Conservation (phyloP, 1,140 invertebrate species). For the Venturia canescens region DNA sequence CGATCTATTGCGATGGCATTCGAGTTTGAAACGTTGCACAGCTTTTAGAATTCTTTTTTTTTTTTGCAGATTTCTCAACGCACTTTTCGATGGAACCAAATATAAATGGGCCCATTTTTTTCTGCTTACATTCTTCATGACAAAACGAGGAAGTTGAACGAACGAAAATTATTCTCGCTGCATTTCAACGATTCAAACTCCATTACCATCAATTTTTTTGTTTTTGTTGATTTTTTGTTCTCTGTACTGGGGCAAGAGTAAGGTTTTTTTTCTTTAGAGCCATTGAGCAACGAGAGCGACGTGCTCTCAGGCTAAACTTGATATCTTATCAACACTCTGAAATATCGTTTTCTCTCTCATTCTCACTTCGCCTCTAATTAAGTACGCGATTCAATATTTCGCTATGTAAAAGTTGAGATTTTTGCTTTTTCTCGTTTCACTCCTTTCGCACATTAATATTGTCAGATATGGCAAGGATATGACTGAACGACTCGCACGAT, state of each 20-base stretch:
- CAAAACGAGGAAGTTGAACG: too few species aligned
- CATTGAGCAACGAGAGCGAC: conserved; percentile 61
- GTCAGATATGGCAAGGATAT: conserved; percentile 65
- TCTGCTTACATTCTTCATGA: too few species aligned
- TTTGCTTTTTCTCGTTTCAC: conserved; percentile 37
- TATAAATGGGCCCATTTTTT: too few species aligned
- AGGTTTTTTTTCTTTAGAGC: conserved; percentile 47
- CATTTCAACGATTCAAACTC: background rate
- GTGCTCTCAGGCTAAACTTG: background rate
- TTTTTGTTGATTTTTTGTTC: background rate
- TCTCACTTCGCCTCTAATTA: conserved; percentile 42
- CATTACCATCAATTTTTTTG: conserved; percentile 45
- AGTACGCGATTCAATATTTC: conserved; percentile 53
- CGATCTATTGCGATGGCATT: too few species aligned
- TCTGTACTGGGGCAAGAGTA: conserved; percentile 31
- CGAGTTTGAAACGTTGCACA: too few species aligned
- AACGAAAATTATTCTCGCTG: conserved; percentile 3
- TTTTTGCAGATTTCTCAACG: too few species aligned
- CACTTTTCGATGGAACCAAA: too few species aligned
- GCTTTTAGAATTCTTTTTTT: too few species aligned
- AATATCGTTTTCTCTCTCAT: conserved; percentile 47
- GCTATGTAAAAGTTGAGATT: conserved; percentile 29
- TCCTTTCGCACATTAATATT: conserved; percentile 39
- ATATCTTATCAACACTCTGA: conserved; percentile 22
- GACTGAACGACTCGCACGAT: conserved; percentile 54